phyloP scores from a whole-genome alignment of 2,888 invertebrate species.

The Coelopa pilipes region DNA sequence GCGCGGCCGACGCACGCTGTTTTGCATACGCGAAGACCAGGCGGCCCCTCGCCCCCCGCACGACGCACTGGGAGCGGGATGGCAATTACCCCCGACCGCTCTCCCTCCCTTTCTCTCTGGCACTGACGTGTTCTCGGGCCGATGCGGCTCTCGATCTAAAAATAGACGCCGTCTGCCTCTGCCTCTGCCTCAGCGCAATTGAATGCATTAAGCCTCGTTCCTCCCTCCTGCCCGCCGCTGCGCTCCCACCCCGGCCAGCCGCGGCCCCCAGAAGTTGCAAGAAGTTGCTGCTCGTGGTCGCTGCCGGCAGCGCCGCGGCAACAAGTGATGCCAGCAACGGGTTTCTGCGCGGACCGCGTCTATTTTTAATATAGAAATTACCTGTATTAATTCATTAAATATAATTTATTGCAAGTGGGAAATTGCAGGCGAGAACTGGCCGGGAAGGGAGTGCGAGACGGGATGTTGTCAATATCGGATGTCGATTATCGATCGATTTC shows the following conservation, averaged over 20 bases:
- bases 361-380: conserved; percentile 35
- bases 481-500: neutral
- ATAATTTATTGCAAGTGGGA: conserved; percentile 36
- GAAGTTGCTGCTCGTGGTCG: neutral
- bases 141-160: conserved; percentile 10
- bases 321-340: conserved; percentile 11
- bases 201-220: conserved; percentile 22
- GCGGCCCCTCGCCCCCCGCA: no score
- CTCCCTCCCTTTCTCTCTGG: neutral
- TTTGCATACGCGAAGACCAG: neutral
- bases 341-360: conserved; percentile 9
- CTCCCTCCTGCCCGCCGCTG: conserved; percentile 15
- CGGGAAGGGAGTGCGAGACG: neutral
- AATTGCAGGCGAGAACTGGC: conserved; percentile 23
- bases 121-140: no score
- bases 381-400: conserved; percentile 33
- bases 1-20: neutral
- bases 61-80: no score
- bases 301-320: conserved; percentile 4
- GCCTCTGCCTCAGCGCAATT: conserved; percentile 17
- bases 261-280: neutral
- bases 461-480: neutral
- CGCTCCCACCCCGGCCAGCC: conserved; percentile 4
- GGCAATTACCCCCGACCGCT: no score
- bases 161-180: conserved; percentile 21